Base-by-base conservation (phyloP, 37 sponge, comb jelly and placozoan species). In the Dysidea cf. avara region DNA sequence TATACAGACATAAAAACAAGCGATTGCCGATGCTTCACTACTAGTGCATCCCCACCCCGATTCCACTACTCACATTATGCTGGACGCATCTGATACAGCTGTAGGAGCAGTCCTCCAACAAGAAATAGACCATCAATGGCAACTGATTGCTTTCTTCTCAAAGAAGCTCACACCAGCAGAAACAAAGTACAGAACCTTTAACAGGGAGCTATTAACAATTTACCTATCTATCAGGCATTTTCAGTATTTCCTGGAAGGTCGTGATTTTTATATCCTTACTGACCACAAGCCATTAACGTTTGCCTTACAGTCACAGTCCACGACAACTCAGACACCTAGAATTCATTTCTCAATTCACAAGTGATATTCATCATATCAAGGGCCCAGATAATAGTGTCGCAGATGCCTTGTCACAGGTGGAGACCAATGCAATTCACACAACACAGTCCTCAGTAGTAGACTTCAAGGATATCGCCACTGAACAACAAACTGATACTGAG, bases 201-300 rank as follows among this genome's bases (percentile, higher is more conserved):
- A 74, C 52, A 29, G 68, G 9, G 82, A 82, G 54, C 59, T 81
- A 11, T 36, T 81, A n/a, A 74, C 66, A 6, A 26, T 64, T 6
- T 82, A 65, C 39, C 62, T 53, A 1, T 43, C 75, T 9, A 79
- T 57, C 51, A 56, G 43, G 18, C 71, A 79, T 37, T 79, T 79
- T 53, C 48, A 52, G 1, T 38, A 82, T 37, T 74, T 82, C 39
- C 53, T 82, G 16, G 82, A 72, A 74, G 82, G 75, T 21, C 60
- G 68, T 34, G 13, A 21, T 18, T 82, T 82, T 43, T 35, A 54
- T 36, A 49, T 73, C 16, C 33, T 59, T 30, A 75, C 76, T 5
- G 53, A 75, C 38, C 64, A 75, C 64, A n/a, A n/a, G n/a, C n/a
- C n/a, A n/a, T n/a, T n/a, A n/a, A n/a, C n/a, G n/a, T n/a, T n/a